Evolutionary conservation across 2,797 vertebrate species (phyloP), one percentile per base, ranked within the genome.

Genomic region (Mallotus villosus): DNA sequence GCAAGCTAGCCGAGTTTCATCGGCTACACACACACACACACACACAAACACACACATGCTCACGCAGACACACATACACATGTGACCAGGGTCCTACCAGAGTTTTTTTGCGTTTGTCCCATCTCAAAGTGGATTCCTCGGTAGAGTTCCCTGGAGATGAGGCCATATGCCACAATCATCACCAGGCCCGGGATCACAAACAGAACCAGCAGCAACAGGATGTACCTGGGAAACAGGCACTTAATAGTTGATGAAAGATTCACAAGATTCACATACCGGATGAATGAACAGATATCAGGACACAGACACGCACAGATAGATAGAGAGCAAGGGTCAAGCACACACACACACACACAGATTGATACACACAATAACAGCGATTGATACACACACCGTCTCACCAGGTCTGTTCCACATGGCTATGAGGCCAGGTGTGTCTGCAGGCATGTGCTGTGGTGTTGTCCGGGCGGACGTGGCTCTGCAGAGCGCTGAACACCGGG

Each of bases 111-210:
- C 74, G 92, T 95, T 77, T 94, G 75, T 51, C 89, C 90, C 88
- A 94, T 85, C 80, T 98, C 95, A 78, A 98, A 98, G 88, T 92
- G 95, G 79, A 98, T 97, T 63, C 97, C 95, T 1, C 94, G 87
- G 76, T 95, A 99, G 74, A 99, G 96, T 80, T 99, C 97, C 0
- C 96, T 92, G 76, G 97, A 98, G 89, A 99, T 99, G 19, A 99
- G 93, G 21, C 97, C 97, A 0, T 99, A 98, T 0, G 97, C 95
- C 71, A 96, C 92, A 0, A 92, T 94, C 95, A 99, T 99, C 81
- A 99, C 95, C 81, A 97, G 87, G 0, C 97, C 97, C 0, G 97
- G 97, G 75, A 99, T 86, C n/a, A 96, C 94, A 80, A 99, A 99
- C 61, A 98, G 90, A 46, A 95, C 74, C 34, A 96, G 90, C 24